These are phyloP conservation scores for Cynopterus sphinx DNA, from an alignment of 2,797 vertebrate genomes.

Conservation along the genomic window DNA sequence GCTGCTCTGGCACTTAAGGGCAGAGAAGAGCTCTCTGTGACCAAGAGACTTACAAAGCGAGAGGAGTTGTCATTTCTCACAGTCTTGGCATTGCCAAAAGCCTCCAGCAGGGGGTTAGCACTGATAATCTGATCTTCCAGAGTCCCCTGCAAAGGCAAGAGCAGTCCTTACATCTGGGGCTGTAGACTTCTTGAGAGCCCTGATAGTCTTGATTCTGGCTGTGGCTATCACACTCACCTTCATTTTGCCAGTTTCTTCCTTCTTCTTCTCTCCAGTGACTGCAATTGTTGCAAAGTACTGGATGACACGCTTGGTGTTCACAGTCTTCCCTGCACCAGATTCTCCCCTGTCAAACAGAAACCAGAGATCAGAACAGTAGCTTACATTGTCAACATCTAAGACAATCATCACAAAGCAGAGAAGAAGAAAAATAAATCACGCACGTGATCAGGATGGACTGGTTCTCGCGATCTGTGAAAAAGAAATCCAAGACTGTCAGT, in stretches of 20 bases:
- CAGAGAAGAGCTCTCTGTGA: conserved; percentile 85
- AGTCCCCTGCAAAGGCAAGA: conserved; percentile 75
- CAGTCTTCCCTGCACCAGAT: conserved; percentile 96
- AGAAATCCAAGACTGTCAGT: conserved; percentile 40
- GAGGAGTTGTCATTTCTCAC: conserved; percentile 87
- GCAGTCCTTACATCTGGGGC: neutral
- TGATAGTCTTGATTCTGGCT: neutral
- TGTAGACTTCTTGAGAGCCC: neutral
- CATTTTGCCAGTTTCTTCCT: conserved; percentile 81
- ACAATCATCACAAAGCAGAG: neutral
- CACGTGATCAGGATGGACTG: conserved; percentile 95
- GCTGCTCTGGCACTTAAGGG: neutral
- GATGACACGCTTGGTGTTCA: conserved; percentile 97
- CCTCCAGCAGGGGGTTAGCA: conserved; percentile 93
- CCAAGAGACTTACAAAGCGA: conserved; percentile 72
- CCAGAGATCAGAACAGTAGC: neutral
- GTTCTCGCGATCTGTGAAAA: conserved; percentile 90
- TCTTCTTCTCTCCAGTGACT: conserved; percentile 89
- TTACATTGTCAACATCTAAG: neutral
- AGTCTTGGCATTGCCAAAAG: conserved; percentile 95
- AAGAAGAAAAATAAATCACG: conserved; percentile 68
- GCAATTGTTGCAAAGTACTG: conserved; percentile 97
- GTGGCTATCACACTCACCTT: conserved; percentile 73
- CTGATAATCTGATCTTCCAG: conserved; percentile 89
- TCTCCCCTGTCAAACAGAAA: conserved; percentile 87